Conservation (phyloP, 2,113 vertebrate species). For the Periophthalmodon schlosseri region DNA sequence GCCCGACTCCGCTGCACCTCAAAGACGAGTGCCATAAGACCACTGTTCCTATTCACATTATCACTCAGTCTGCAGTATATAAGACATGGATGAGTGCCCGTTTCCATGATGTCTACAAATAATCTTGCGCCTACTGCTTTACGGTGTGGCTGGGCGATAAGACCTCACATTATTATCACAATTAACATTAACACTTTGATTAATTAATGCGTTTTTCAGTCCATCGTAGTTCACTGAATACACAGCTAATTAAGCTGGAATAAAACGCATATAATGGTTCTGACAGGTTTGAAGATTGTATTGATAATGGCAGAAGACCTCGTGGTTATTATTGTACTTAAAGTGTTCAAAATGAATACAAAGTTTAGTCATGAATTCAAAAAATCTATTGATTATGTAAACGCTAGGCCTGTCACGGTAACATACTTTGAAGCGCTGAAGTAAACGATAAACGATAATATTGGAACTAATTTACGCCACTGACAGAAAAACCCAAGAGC, state of each 20-base stretch:
- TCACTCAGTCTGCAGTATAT: slow-evolving; percentile 72
- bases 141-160: slow-evolving; percentile 9
- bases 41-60: slow-evolving; percentile 73
- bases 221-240: slow-evolving; percentile 4
- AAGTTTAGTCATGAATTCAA: neutral
- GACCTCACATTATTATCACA: slow-evolving; percentile 2
- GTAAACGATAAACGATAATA: too few species aligned
- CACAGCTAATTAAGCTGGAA: neutral
- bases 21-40: slow-evolving; percentile 65
- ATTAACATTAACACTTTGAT: slow-evolving; percentile 10
- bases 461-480: too few species aligned
- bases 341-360: neutral
- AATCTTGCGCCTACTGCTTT: slow-evolving; percentile 46
- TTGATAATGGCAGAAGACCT: neutral
- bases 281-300: slow-evolving; percentile 2
- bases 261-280: neutral
- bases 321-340: neutral
- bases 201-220: slow-evolving; percentile 2
- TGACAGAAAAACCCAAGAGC: too few species aligned
- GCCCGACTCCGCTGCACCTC: slow-evolving; percentile 71
- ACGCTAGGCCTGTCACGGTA: too few species aligned
- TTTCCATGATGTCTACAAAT: slow-evolving; percentile 66
- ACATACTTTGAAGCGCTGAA: too few species aligned
- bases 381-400: neutral
- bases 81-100: slow-evolving; percentile 62